Percentiles rank a stretch among this genome's conserved stretches.
These are phyloP conservation scores for Tineola bisselliella DNA, from an alignment of 2,888 invertebrate genomes.

Conservation along the genomic window DNA sequence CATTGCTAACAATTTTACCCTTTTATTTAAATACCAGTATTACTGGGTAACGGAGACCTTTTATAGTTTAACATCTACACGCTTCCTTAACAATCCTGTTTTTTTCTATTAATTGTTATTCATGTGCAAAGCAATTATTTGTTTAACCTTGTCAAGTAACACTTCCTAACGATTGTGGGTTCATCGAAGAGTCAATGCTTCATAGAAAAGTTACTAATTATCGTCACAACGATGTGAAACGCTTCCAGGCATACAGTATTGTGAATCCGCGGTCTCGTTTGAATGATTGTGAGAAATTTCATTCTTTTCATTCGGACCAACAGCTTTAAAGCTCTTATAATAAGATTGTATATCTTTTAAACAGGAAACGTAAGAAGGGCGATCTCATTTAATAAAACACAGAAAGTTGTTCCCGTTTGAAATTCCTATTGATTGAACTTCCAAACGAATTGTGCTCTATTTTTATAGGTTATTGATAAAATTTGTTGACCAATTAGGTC, in stretches of 20 bases:
- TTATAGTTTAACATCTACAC: background rate
- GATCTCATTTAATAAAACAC: too few species aligned
- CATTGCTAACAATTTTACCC: background rate
- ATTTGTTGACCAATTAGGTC: background rate
- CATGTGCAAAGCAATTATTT: background rate
- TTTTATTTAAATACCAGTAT: background rate
- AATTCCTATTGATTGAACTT: too few species aligned
- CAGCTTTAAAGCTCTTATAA: background rate
- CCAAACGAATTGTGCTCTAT: too few species aligned
- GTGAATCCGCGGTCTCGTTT: conserved; percentile 20
- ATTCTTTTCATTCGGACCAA: background rate
- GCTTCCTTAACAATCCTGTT: background rate
- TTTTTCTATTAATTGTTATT: background rate
- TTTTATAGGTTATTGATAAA: too few species aligned
- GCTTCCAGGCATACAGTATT: conserved; percentile 22
- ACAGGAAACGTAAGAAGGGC: background rate
- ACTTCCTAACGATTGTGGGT: conserved; percentile 14
- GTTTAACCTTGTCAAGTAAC: conserved; percentile 10
- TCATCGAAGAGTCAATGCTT: conserved; percentile 40
- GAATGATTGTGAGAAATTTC: conserved; percentile 12
- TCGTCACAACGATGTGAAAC: conserved; percentile 46
- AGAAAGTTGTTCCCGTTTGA: too few species aligned
- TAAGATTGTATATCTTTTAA: background rate
- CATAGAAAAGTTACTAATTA: conserved; percentile 33
- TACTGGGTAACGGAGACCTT: background rate